A percentile compares a stretch with the other conserved stretches of the same genome.
These are phyloP conservation scores for Cheilosia vulpina DNA, from an alignment of 2,888 invertebrate genomes.

Conservation along the genomic window DNA sequence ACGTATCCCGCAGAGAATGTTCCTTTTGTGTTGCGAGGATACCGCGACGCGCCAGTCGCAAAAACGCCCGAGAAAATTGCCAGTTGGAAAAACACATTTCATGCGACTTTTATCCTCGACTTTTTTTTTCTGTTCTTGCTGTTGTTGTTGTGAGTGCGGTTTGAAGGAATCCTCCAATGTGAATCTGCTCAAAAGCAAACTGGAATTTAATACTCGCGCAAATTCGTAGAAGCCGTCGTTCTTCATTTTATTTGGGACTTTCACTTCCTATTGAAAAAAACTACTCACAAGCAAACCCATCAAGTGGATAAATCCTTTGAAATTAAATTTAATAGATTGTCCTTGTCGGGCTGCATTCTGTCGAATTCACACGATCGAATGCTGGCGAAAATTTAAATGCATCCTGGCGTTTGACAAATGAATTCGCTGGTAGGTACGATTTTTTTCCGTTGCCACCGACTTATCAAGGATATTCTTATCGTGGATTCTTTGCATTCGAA, in stretches of 20 bases:
- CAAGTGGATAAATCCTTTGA: conserved; percentile 63
- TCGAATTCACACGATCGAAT: conserved; percentile 64
- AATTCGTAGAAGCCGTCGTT: conserved; percentile 40
- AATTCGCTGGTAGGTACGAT: conserved; percentile 46
- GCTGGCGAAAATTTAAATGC: conserved; percentile 33
- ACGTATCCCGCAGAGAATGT: conserved; percentile 55
- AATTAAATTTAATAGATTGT: conserved; percentile 64
- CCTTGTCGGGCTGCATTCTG: conserved; percentile 64
- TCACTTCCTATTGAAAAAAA: conserved; percentile 12
- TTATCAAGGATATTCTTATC: conserved; percentile 48
- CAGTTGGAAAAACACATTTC: conserved; percentile 73
- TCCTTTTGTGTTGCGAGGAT: conserved; percentile 52
- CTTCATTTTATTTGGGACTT: conserved; percentile 47
- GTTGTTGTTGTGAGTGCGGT: conserved; percentile 59
- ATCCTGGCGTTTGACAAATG: conserved; percentile 69
- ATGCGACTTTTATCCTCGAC: conserved; percentile 56
- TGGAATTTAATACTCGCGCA: conserved; percentile 42
- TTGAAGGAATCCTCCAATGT: conserved; percentile 34
- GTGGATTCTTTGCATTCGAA: conserved; percentile 65
- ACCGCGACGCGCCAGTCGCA: conserved; percentile 46
- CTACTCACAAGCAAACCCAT: conserved; percentile 24
- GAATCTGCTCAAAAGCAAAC: conserved; percentile 26
- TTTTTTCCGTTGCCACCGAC: conserved; percentile 2
- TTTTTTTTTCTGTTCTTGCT: conserved; percentile 15
- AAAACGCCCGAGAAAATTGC: conserved; percentile 69